phyloP scores from a whole-genome alignment of 2,888 invertebrate species.

The Zygothrica quintamaculata region DNA sequence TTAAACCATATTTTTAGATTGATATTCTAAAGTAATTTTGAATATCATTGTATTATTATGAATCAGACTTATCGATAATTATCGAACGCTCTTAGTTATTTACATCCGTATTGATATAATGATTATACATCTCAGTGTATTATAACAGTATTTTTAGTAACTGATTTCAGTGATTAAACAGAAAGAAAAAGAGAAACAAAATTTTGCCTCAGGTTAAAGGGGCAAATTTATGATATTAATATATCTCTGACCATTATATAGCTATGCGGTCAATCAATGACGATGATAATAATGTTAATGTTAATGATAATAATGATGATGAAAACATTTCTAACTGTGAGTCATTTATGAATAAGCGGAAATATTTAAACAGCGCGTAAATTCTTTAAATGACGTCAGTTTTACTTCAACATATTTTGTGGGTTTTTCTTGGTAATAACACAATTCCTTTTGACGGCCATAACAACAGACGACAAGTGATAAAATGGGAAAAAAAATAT shows the following conservation, averaged over 20 bases:
- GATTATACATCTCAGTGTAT: conserved; percentile 5
- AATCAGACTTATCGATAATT: too few species aligned
- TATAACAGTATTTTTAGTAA: conserved; percentile 57
- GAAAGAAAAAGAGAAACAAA: too few species aligned
- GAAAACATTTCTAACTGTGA: conserved; percentile 16
- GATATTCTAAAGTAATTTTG: too few species aligned
- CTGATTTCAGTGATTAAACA: conserved; percentile 52
- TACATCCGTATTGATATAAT: too few species aligned
- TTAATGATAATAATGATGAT: too few species aligned
- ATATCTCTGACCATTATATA: neutral
- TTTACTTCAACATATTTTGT: conserved; percentile 34
- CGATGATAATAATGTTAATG: conserved; percentile 25
- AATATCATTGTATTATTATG: too few species aligned
- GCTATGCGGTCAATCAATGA: conserved; percentile 23
- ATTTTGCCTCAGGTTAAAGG: conserved; percentile 17
- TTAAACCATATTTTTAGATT: too few species aligned
- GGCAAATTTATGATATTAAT: neutral
- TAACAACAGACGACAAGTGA: conserved; percentile 2
- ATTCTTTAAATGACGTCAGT: conserved; percentile 55
- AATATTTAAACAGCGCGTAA: conserved; percentile 24
- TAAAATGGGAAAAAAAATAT: conserved; percentile 21
- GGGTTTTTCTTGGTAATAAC: conserved; percentile 55
- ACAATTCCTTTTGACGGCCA: too few species aligned
- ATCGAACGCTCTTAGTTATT: too few species aligned
- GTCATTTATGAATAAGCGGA: conserved; percentile 51